Evolutionary conservation across 2,888 invertebrate genomes (phyloP).

Genomic region (Catotricha subobsoleta): DNA sequence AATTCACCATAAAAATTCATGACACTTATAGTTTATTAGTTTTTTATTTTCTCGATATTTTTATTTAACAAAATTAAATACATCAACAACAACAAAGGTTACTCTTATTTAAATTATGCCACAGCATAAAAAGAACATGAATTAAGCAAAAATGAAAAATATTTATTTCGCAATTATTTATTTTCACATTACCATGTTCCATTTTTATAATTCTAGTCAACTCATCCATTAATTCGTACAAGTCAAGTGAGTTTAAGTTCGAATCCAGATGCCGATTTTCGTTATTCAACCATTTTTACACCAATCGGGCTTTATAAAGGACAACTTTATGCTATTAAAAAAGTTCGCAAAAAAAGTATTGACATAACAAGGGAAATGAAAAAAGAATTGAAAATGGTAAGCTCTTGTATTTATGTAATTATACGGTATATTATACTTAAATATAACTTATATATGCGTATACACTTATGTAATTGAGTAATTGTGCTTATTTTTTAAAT

Average conservation of each 20-base stretch:
- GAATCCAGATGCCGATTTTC: conserved; percentile 79
- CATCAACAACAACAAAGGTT: too few species aligned
- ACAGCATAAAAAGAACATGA: too few species aligned
- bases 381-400: conserved; percentile 78
- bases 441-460: too few species aligned
- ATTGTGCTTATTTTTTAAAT: too few species aligned
- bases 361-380: conserved; percentile 82
- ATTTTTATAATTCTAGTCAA: conserved; percentile 23
- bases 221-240: conserved; percentile 50
- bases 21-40: too few species aligned
- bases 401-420: too few species aligned
- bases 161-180: neutral
- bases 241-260: conserved; percentile 84
- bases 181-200: neutral
- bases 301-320: conserved; percentile 80
- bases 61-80: too few species aligned
- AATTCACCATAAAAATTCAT: too few species aligned
- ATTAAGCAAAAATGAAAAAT: neutral
- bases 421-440: too few species aligned
- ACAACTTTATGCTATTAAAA: conserved; percentile 70
- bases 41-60: too few species aligned
- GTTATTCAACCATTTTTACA: conserved; percentile 78
- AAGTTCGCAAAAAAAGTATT: conserved; percentile 65
- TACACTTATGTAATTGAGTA: too few species aligned
- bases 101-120: too few species aligned